Conservation (phyloP, 1,140 invertebrate species). For the Scaptomyza hsui region DNA sequence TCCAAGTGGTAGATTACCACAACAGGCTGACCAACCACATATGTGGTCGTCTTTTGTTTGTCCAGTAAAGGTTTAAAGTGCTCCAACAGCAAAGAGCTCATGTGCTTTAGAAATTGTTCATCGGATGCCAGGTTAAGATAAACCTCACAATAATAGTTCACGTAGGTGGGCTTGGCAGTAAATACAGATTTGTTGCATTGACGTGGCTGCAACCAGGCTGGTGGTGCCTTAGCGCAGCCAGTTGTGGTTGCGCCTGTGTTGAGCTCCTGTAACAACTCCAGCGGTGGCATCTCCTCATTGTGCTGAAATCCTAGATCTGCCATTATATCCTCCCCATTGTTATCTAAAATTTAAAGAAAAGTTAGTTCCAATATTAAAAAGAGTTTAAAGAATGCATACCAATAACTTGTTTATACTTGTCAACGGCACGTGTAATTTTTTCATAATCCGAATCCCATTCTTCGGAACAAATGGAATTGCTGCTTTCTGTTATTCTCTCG, state of each 20-base stretch:
- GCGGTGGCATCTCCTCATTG: conserved; percentile 49
- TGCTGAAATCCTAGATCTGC: conserved; percentile 13
- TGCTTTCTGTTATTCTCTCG: background rate
- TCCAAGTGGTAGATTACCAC: conserved; percentile 87
- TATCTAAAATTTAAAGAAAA: background rate
- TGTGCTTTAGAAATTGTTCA: conserved; percentile 83
- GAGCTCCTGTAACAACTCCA: conserved; percentile 42
- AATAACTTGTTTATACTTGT: background rate
- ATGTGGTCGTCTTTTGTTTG: conserved; percentile 83
- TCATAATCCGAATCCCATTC: background rate
- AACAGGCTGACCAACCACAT: conserved; percentile 85
- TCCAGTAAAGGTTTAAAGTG: conserved; percentile 40
- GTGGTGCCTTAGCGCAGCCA: conserved; percentile 25
- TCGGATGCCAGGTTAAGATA: conserved; percentile 85
- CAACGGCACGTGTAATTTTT: background rate
- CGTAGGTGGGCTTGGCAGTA: conserved; percentile 85
- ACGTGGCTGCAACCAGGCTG: conserved; percentile 52
- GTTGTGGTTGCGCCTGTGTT: conserved; percentile 31
- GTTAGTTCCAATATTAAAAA: background rate
- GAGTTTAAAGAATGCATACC: background rate
- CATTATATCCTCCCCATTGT: background rate
- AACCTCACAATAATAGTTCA: conserved; percentile 86
- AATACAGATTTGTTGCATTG: conserved; percentile 84
- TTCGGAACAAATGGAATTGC: background rate
- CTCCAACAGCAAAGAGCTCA: conserved; percentile 65